phyloP scores from a whole-genome alignment of 2,113 vertebrate species.

The Kryptolebias marmoratus region DNA sequence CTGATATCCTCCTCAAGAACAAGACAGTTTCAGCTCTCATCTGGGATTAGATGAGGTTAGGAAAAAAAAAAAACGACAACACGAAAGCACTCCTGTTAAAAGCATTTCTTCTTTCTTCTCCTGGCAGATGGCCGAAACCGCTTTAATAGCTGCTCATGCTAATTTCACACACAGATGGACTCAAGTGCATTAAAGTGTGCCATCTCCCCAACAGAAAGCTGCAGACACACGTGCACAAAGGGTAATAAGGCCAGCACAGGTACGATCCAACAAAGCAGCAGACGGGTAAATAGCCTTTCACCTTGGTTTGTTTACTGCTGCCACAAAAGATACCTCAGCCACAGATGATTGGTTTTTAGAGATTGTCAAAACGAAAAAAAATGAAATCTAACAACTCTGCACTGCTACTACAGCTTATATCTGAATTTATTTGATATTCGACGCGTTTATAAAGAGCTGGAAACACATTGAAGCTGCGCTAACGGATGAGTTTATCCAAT shows the following conservation, averaged over 20 bases:
- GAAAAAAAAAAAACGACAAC: constrained; percentile 13
- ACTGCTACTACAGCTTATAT: too few relatives aligned
- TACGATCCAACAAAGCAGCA: constrained; percentile 5
- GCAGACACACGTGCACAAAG: neutral
- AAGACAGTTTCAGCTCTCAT: neutral
- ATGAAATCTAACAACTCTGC: neutral
- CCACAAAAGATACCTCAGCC: constrained; percentile 27
- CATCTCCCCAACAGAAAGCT: constrained; percentile 14
- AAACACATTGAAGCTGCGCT: too few relatives aligned
- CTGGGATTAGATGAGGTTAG: constrained; percentile 4
- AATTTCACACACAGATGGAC: constrained; percentile 39
- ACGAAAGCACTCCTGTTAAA: constrained; percentile 3
- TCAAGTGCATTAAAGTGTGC: constrained; percentile 4
- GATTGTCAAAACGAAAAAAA: neutral
- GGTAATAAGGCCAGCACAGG: neutral
- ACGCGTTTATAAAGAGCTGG: too few relatives aligned
- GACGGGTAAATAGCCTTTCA: constrained; percentile 25
- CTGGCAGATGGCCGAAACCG: constrained; percentile 22
- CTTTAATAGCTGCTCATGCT: constrained; percentile 24
- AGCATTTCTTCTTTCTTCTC: constrained; percentile 3
- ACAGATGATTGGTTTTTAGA: neutral
- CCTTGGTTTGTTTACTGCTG: constrained; percentile 22
- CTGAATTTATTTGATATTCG: too few relatives aligned
- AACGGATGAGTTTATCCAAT: too few relatives aligned
- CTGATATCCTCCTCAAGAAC: neutral